These are phyloP conservation scores for Stichopus horrens DNA, from an alignment of 53 echinoderm and acorn worm species.

Conservation along the genomic window DNA sequence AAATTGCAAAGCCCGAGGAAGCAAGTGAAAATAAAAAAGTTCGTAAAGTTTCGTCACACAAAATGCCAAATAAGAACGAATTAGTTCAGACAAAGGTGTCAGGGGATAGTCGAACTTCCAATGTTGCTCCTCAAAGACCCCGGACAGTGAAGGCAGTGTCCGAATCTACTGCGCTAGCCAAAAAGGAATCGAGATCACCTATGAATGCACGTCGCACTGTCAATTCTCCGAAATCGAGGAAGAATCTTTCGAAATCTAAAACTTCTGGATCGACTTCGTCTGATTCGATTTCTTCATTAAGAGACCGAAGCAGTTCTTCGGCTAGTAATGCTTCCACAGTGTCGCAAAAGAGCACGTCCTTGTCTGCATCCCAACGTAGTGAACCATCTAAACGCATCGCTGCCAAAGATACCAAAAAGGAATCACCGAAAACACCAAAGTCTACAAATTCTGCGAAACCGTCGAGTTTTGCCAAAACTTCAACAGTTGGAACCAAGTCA, in stretches of 20 bases:
- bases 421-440: not conserved
- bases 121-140: slow-evolving; percentile 20
- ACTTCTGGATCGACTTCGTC: not conserved
- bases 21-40: not conserved
- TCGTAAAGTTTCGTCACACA: slow-evolving; percentile 16
- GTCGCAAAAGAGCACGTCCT: slow-evolving; percentile 35
- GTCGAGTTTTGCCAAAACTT: not conserved
- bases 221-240: not conserved
- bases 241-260: not conserved
- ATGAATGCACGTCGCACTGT: not conserved
- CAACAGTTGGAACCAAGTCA: not conserved
- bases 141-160: slow-evolving; percentile 8
- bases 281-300: not conserved
- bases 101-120: not conserved
- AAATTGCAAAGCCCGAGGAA: not conserved
- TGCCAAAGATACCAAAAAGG: not conserved
- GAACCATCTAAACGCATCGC: slow-evolving; percentile 31
- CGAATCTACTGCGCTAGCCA: not conserved
- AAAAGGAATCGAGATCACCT: not conserved
- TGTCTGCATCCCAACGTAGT: slow-evolving; percentile 43
- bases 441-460: not conserved
- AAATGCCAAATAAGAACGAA: slow-evolving; percentile 20
- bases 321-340: slow-evolving; percentile 54
- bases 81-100: not conserved
- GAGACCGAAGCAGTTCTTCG: slow-evolving; percentile 48